These are phyloP conservation scores for Lysandra bellargus DNA, from an alignment of 2,888 invertebrate genomes.

Conservation along the genomic window DNA sequence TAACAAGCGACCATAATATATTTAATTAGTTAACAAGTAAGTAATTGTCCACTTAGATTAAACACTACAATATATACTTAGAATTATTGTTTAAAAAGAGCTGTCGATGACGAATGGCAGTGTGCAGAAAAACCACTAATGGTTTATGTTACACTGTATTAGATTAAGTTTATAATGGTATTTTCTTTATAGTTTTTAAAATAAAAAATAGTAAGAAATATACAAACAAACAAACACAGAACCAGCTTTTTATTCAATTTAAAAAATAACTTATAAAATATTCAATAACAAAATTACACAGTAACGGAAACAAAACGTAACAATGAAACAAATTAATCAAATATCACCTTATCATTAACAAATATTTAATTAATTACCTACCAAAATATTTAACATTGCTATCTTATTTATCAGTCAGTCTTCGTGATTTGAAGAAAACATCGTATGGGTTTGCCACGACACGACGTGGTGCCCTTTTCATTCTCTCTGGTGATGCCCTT, in stretches of 20 bases:
- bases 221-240: background rate
- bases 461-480: slow-evolving; percentile 51
- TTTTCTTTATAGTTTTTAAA: too few relatives aligned
- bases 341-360: background rate
- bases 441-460: slow-evolving; percentile 36
- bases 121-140: too few relatives aligned
- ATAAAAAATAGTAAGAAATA: too few relatives aligned
- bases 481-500: slow-evolving; percentile 58
- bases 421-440: slow-evolving; percentile 35
- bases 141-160: too few relatives aligned
- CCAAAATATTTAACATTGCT: slow-evolving; percentile 3
- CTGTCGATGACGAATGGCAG: too few relatives aligned
- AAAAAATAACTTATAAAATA: background rate
- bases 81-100: too few relatives aligned
- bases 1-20: too few relatives aligned
- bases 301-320: background rate
- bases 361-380: slow-evolving; percentile 23
- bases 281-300: background rate
- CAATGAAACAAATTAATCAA: background rate
- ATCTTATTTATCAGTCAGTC: slow-evolving; percentile 30
- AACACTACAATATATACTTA: too few relatives aligned
- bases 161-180: too few relatives aligned
- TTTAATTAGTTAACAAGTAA: too few relatives aligned
- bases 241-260: background rate
- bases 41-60: too few relatives aligned